Percentiles rank a stretch among this genome's conserved stretches.
Evolutionary conservation across 2,888 invertebrate species (phyloP).

Genomic region (Desoria tigrina): DNA sequence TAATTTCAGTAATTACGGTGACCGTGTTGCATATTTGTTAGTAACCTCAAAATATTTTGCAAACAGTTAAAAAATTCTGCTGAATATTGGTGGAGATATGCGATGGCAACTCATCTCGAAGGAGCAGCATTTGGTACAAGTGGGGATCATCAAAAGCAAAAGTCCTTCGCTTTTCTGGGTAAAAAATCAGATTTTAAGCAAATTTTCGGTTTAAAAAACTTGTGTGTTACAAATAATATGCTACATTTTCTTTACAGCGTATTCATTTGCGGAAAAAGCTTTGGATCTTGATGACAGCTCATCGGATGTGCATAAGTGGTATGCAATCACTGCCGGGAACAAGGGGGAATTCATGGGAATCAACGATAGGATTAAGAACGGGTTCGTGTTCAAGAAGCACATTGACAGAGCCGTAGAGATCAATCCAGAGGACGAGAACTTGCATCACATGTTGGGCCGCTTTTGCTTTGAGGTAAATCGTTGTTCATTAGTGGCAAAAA

Average conservation of each 20-base stretch:
- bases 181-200: no score
- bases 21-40: slow-evolving; percentile 46
- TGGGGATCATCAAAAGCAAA: slow-evolving; percentile 56
- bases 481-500: no score
- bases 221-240: not conserved
- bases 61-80: slow-evolving; percentile 53
- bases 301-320: slow-evolving; percentile 72
- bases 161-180: slow-evolving; percentile 56
- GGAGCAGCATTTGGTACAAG: no score
- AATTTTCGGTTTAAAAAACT: not conserved
- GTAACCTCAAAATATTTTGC: slow-evolving; percentile 10
- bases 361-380: slow-evolving; percentile 68
- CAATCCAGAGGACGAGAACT: slow-evolving; percentile 64
- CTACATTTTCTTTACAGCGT: no score
- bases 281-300: slow-evolving; percentile 60
- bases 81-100: slow-evolving; percentile 58
- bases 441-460: slow-evolving; percentile 67
- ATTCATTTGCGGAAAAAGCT: slow-evolving; percentile 63
- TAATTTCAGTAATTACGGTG: no score
- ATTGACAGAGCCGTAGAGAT: slow-evolving; percentile 67
- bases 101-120: slow-evolving; percentile 58
- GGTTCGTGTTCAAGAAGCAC: slow-evolving; percentile 68
- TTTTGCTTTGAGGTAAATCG: slow-evolving; percentile 66
- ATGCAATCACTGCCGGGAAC: slow-evolving; percentile 68
- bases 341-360: slow-evolving; percentile 64